Evolutionary conservation across 2,113 vertebrate species (phyloP).

Genomic region (Podocnemis expansa): DNA sequence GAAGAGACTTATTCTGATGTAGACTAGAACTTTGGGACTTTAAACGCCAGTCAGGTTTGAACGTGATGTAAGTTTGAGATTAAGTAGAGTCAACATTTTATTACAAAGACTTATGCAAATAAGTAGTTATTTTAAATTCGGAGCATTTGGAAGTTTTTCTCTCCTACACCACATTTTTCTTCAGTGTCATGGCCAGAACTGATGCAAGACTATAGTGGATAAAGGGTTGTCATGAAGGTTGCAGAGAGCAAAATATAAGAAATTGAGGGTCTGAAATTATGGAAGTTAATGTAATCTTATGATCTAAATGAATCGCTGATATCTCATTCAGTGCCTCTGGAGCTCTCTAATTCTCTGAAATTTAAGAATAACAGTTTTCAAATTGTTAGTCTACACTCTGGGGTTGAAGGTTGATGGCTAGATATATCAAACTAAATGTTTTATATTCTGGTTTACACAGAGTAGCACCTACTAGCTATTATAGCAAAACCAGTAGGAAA

Average conservation of each 20-base stretch:
- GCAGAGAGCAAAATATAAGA: neutral
- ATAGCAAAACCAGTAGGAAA: neutral
- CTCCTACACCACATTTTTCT: neutral
- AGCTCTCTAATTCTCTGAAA: neutral
- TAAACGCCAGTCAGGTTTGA: constrained; percentile 19
- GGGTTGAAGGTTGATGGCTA: neutral
- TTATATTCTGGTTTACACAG: neutral
- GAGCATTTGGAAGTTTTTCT: neutral
- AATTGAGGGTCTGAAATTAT: neutral
- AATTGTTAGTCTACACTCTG: neutral
- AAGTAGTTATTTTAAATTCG: neutral
- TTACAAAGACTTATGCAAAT: neutral
- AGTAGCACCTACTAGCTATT: rapidly evolving
- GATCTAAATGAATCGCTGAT: neutral
- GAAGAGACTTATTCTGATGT: neutral
- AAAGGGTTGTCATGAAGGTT: neutral
- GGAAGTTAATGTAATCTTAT: neutral
- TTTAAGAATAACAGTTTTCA: neutral
- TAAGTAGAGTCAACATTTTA: constrained; percentile 11
- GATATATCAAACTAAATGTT: neutral
- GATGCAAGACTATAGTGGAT: neutral
- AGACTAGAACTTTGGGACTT: neutral
- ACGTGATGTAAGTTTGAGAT: neutral
- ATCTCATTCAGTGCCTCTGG: neutral
- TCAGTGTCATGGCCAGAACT: neutral